Conservation (phyloP, 2,113 vertebrate species). For the Neomonachus schauinslandi region DNA sequence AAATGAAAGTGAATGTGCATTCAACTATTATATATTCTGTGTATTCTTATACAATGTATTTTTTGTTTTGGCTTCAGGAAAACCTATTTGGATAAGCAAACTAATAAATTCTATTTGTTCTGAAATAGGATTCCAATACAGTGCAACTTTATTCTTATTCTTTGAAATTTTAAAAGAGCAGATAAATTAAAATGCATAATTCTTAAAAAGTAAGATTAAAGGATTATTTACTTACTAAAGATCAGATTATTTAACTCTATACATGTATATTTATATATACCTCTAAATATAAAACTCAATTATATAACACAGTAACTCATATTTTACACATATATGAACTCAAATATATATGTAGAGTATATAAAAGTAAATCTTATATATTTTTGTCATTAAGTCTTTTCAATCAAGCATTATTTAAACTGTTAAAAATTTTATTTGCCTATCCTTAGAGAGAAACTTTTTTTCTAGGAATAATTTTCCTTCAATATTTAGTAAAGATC, state of each 20-base stretch:
- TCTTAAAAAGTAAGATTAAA: background rate
- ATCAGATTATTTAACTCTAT: background rate
- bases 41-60: background rate
- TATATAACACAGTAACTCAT: background rate
- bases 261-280: background rate
- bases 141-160: background rate
- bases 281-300: background rate
- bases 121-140: background rate
- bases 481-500: background rate
- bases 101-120: constrained; percentile 1
- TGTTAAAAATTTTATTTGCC: background rate
- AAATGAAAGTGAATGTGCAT: background rate
- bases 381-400: background rate
- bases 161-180: background rate
- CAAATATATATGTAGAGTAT: background rate
- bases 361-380: background rate
- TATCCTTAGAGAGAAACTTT: background rate
- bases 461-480: background rate
- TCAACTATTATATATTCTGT: background rate
- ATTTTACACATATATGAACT: background rate
- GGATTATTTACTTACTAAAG: background rate
- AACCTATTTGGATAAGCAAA: background rate
- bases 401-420: background rate
- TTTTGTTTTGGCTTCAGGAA: background rate
- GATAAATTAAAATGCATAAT: background rate